Evolutionary conservation across 2,113 vertebrate genomes (phyloP).

Genomic region (Dicrurus megarhynchus): DNA sequence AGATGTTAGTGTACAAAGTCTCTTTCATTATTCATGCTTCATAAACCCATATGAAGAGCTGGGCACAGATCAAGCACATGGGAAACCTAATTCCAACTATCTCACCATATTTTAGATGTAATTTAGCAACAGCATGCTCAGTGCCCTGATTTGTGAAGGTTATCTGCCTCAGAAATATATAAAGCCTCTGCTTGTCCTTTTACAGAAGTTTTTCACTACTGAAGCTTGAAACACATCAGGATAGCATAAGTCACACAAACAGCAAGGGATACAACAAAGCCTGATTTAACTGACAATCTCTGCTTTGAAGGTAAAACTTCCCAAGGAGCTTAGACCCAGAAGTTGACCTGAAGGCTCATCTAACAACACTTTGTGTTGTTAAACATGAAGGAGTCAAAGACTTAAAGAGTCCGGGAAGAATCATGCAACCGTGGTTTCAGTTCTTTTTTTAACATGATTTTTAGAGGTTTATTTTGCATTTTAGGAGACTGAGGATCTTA

Average conservation of each 20-base stretch:
- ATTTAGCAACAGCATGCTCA: conserved; percentile 36
- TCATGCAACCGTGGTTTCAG: neutral
- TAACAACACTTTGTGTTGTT: neutral
- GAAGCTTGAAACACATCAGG: neutral
- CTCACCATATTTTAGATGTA: conserved; percentile 48
- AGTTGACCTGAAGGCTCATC: neutral
- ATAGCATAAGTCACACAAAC: neutral
- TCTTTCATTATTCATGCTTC: conserved; percentile 61
- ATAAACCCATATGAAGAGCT: conserved; percentile 48
- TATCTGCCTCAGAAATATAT: conserved; percentile 16
- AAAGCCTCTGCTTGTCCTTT: conserved; percentile 5
- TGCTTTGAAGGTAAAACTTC: neutral
- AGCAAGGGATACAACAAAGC: neutral
- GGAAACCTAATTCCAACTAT: conserved; percentile 53
- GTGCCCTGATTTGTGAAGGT: conserved; percentile 53
- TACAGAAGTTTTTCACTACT: neutral
- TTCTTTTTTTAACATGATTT: neutral
- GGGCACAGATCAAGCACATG: conserved; percentile 38
- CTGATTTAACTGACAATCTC: neutral
- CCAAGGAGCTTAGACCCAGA: neutral
- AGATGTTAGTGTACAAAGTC: conserved; percentile 60
- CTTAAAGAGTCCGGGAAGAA: neutral
- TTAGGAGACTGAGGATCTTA: neutral
- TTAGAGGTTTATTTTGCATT: neutral
- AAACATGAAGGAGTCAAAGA: neutral